Evolutionary conservation across 1,140 invertebrate genomes (phyloP).

Genomic region (Bombus fervidus): DNA sequence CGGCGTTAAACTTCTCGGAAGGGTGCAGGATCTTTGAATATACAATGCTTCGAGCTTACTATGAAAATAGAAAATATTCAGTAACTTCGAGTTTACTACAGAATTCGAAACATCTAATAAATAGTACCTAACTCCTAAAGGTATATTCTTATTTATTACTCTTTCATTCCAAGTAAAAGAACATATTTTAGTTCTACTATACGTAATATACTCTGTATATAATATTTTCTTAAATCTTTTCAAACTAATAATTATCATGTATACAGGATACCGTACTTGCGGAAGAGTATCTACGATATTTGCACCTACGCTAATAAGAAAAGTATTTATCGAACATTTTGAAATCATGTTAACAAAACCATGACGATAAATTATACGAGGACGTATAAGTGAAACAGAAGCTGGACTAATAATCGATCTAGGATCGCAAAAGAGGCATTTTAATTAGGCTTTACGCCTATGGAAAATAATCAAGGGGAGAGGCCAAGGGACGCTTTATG

Average conservation of each 20-base stretch:
- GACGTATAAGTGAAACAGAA: not conserved
- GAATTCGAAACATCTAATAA: not conserved
- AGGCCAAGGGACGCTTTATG: conserved; percentile 71
- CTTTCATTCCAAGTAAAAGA: not conserved
- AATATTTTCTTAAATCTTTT: not conserved
- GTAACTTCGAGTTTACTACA: not conserved
- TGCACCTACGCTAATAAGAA: not conserved
- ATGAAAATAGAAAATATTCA: not conserved
- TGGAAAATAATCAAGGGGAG: conserved; percentile 75
- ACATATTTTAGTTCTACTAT: not conserved
- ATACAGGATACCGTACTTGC: too few relatives aligned
- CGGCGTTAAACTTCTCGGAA: conserved; percentile 8
- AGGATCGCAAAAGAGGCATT: conserved; percentile 34
- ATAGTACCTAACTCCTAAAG: not conserved
- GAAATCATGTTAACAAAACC: not conserved
- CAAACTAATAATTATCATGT: not conserved
- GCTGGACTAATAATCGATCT: not conserved
- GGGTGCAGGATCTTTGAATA: not conserved
- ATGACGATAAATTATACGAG: not conserved
- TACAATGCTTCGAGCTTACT: not conserved
- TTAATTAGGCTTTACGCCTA: conserved; percentile 71
- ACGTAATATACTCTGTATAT: too few relatives aligned
- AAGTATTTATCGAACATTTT: not conserved
- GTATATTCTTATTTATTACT: not conserved
- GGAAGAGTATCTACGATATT: too few relatives aligned